Conservation (phyloP, 2,797 vertebrate species). For the Hippopotamyrus pictus region DNA sequence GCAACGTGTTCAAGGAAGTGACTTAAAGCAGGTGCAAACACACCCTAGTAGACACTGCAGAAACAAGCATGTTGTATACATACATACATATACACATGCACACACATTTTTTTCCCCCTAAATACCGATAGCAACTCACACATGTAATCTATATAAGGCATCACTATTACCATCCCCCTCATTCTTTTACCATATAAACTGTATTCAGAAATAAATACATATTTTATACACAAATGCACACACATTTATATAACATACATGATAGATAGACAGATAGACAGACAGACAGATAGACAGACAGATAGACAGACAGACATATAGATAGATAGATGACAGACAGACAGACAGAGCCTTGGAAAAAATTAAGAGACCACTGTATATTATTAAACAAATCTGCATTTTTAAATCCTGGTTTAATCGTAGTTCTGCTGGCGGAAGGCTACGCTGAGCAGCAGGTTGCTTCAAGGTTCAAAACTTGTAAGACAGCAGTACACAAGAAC, state of each 20-base stretch:
- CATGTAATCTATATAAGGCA: neutral
- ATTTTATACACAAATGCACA: neutral
- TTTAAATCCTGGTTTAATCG: no score
- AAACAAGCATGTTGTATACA: neutral
- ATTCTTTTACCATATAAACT: neutral
- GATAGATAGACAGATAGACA: neutral
- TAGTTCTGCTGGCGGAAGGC: neutral
- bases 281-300: no score
- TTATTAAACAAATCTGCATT: no score
- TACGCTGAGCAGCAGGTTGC: neutral
- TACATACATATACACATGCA: neutral
- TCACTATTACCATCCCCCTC: neutral
- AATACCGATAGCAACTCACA: neutral
- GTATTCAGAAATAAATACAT: neutral
- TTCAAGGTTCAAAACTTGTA: neutral
- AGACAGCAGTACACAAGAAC: no score
- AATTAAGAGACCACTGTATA: no score
- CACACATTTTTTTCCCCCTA: neutral
- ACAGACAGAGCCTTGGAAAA: no score
- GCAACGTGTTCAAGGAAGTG: conserved; percentile 22
- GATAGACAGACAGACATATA: no score
- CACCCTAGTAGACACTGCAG: neutral
- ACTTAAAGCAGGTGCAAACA: conserved; percentile 42
- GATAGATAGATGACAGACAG: no score
- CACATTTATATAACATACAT: neutral